These are phyloP conservation scores for Solenopsis fugax DNA, from an alignment of 1,140 invertebrate species.

Conservation along the genomic window DNA sequence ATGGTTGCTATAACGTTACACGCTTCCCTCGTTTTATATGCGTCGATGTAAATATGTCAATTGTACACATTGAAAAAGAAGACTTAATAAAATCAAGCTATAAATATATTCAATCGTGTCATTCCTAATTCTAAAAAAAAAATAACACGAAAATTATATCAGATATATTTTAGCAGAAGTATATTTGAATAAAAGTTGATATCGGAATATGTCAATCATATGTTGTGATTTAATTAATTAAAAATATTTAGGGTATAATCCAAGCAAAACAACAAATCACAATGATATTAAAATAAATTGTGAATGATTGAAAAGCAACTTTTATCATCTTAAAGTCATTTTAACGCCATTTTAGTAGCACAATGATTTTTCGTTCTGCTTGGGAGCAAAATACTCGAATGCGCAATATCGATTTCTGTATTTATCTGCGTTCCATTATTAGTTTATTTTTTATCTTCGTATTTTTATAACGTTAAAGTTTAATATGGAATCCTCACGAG, in stretches of 20 bases:
- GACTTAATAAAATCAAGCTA: background rate
- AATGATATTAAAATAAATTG: no score
- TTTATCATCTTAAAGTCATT: no score
- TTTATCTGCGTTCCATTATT: background rate
- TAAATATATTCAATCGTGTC: background rate
- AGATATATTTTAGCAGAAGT: background rate
- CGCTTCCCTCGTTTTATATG: background rate
- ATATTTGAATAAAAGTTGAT: background rate
- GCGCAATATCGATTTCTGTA: background rate
- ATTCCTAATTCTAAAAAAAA: no score
- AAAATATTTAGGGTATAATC: no score
- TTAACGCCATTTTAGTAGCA: no score
- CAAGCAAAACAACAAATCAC: no score
- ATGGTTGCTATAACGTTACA: slow-evolving; percentile 67
- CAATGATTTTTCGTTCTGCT: no score
- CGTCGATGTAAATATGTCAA: slow-evolving; percentile 6
- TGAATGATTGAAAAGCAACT: no score
- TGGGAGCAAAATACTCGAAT: background rate
- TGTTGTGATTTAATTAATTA: background rate
- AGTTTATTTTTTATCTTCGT: background rate
- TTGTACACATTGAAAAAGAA: background rate
- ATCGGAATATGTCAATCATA: background rate
- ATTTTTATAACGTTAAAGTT: slow-evolving; percentile 5
- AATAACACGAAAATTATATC: background rate
- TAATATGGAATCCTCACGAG: slow-evolving; percentile 10